A percentile compares a stretch with the other conserved stretches of the same genome.
Evolutionary conservation across 2,888 invertebrate genomes (phyloP).

Genomic region (Ectemnius continuus): DNA sequence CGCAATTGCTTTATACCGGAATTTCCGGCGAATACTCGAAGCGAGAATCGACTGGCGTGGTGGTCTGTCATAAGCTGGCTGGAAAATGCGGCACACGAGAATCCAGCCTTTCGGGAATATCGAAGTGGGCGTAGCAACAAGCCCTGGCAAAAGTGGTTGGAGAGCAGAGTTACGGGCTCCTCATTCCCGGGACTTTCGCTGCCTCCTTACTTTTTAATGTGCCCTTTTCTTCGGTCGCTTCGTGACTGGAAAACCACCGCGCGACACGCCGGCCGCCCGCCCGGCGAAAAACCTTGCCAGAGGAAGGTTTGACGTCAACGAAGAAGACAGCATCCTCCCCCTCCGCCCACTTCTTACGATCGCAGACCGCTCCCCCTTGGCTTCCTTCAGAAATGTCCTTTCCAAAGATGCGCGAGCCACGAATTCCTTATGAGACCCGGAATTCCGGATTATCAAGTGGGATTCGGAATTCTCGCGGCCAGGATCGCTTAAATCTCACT

Average conservation of each 20-base stretch:
- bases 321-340: conserved; percentile 16
- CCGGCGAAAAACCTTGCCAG: conserved; percentile 26
- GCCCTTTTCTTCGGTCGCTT: conserved; percentile 21
- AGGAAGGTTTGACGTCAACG: conserved; percentile 45
- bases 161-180: background rate
- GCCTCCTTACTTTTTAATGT: conserved; percentile 37
- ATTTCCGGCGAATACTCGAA: too few species aligned
- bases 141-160: background rate
- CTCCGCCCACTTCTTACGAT: too few species aligned
- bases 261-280: background rate
- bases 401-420: conserved; percentile 12
- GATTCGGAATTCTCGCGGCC: conserved; percentile 23
- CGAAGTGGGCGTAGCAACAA: too few species aligned
- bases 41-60: too few species aligned
- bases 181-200: conserved; percentile 19
- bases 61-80: too few species aligned
- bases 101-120: too few species aligned
- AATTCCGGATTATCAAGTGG: conserved; percentile 33
- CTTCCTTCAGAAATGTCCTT: conserved; percentile 31
- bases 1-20: too few species aligned
- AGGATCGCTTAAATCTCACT: too few species aligned
- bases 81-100: too few species aligned
- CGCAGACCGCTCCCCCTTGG: conserved; percentile 29
- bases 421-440: conserved; percentile 45
- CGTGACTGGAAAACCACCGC: conserved; percentile 53